Evolutionary conservation across 2,888 invertebrate species (phyloP).

Genomic region (Athrips mouffetella): DNA sequence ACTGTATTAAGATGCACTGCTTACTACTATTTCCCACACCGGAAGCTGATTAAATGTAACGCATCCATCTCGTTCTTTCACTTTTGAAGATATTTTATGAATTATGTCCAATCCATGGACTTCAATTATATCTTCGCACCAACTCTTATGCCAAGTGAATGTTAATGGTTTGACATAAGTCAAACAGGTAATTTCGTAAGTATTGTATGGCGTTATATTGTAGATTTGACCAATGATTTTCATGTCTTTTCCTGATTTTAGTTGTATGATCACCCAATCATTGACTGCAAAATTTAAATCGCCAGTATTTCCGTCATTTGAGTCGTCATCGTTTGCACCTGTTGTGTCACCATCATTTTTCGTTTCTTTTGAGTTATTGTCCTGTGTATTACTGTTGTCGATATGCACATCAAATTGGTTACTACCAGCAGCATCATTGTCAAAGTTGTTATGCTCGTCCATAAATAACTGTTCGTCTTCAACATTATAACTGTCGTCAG

Average conservation of each 20-base stretch:
- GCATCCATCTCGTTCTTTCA: background rate
- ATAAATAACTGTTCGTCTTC: background rate
- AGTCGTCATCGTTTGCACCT: background rate
- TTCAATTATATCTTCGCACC: constrained; percentile 1
- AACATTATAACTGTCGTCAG: constrained; percentile 2
- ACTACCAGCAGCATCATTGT: background rate
- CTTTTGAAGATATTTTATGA: background rate
- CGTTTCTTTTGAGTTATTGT: background rate
- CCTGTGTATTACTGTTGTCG: background rate
- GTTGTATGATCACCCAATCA: constrained; percentile 1
- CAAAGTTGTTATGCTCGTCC: background rate
- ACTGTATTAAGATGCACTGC: too few species aligned
- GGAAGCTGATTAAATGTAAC: background rate
- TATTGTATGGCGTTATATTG: background rate
- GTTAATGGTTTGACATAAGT: background rate
- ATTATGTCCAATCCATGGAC: background rate
- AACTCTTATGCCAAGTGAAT: background rate
- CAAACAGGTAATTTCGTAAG: constrained; percentile 6
- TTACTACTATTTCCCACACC: too few species aligned
- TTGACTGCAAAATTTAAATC: background rate
- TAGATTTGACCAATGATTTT: background rate
- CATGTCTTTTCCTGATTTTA: background rate
- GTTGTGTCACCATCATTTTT: background rate
- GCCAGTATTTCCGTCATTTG: background rate
- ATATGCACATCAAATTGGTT: background rate